Percentiles rank a stretch among this genome's conserved stretches.
phyloP scores from a whole-genome alignment of 2,797 vertebrate genomes.

The Lutjanus campechanus region DNA sequence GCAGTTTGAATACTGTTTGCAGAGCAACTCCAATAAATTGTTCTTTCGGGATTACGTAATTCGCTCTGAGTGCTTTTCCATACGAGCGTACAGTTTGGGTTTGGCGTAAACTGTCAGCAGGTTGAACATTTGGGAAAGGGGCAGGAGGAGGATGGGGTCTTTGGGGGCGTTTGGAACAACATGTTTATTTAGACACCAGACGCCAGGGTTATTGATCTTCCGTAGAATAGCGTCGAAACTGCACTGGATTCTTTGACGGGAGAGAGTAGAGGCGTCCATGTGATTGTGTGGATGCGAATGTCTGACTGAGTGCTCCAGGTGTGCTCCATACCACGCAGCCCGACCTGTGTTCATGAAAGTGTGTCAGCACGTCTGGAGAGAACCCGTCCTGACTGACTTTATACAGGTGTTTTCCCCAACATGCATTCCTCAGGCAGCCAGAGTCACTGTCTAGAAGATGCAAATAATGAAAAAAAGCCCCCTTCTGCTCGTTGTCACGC shows the following conservation, averaged over 20 bases:
- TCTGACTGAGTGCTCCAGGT: constrained; percentile 75
- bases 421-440: constrained; percentile 67
- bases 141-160: neutral
- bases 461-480: constrained; percentile 33
- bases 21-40: constrained; percentile 51
- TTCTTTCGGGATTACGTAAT: constrained; percentile 51
- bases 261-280: constrained; percentile 26
- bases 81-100: constrained; percentile 30
- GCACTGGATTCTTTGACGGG: constrained; percentile 28
- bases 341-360: constrained; percentile 73
- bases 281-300: constrained; percentile 31
- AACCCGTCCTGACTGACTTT: constrained; percentile 48
- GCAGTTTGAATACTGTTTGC: constrained; percentile 39
- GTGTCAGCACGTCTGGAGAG: constrained; percentile 77
- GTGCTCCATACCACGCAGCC: constrained; percentile 72
- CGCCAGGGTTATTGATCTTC: constrained; percentile 19
- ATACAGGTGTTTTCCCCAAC: constrained; percentile 71
- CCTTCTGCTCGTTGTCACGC: constrained; percentile 46
- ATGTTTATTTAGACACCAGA: constrained; percentile 48
- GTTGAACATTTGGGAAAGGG: constrained; percentile 19
- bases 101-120: constrained; percentile 43
- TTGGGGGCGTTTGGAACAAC: constrained; percentile 22
- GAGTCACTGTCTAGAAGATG: constrained; percentile 51
- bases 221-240: constrained; percentile 20
- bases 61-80: constrained; percentile 64